Evolutionary conservation across 2,797 vertebrate genomes (phyloP).

Genomic region (Chromobotia macracanthus): DNA sequence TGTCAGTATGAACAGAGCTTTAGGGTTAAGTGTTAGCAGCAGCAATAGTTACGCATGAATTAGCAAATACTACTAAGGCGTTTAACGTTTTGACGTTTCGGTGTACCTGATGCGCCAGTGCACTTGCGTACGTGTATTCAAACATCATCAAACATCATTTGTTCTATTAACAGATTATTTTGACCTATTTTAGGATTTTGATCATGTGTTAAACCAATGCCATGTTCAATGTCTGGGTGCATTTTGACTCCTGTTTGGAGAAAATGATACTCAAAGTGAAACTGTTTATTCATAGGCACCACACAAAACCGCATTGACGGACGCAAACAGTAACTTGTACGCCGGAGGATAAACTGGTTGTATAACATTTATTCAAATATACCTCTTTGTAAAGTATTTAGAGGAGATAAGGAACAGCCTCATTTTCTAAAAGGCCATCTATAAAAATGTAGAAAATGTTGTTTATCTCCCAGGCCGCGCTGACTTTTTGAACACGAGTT

Average conservation of each 20-base stretch:
- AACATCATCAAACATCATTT: conserved; percentile 19
- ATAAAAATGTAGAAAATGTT: neutral
- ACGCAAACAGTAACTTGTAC: conserved; percentile 21
- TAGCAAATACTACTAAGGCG: too few relatives aligned
- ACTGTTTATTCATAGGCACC: conserved; percentile 44
- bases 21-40: neutral
- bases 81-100: neutral
- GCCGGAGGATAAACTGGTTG: conserved; percentile 30
- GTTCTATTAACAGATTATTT: conserved; percentile 1
- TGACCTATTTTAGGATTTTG: conserved; percentile 15
- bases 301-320: conserved; percentile 32
- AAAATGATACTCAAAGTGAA: conserved; percentile 40
- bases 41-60: too few relatives aligned
- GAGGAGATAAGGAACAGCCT: conserved; percentile 29
- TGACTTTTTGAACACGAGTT: conserved; percentile 31
- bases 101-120: too few relatives aligned
- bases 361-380: conserved; percentile 45
- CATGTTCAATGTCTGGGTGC: conserved; percentile 25
- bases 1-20: neutral
- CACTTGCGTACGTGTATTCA: neutral
- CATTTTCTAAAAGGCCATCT: conserved; percentile 17
- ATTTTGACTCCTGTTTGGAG: conserved; percentile 25
- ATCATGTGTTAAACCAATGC: conserved; percentile 14
- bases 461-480: neutral
- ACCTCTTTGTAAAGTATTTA: conserved; percentile 38